Evolutionary conservation across 2,113 vertebrate genomes (phyloP).

Genomic region (Brachypteracias leptosomus): DNA sequence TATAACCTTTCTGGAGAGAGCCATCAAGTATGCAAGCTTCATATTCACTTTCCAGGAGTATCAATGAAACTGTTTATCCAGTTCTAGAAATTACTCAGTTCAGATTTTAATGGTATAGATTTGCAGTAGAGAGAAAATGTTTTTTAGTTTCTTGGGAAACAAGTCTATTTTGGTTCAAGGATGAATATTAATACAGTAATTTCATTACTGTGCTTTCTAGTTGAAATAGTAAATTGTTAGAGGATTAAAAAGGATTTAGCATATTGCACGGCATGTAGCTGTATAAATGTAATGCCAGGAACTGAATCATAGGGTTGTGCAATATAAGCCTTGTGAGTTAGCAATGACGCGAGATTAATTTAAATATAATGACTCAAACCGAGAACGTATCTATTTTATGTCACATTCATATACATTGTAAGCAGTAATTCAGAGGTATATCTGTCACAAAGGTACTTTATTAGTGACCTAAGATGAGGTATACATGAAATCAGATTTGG

Average conservation of each 20-base stretch:
- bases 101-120: background rate
- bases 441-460: background rate
- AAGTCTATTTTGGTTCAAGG: background rate
- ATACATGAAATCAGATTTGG: background rate
- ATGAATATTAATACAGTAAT: slow-evolving; percentile 6
- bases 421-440: background rate
- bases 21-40: background rate
- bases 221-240: slow-evolving; percentile 4
- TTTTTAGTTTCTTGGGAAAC: background rate
- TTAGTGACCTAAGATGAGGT: background rate
- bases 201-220: background rate
- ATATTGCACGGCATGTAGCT: background rate
- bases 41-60: background rate
- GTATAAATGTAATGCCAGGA: background rate
- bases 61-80: background rate
- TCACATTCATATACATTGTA: background rate
- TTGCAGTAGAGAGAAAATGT: background rate
- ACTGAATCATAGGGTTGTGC: background rate
- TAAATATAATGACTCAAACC: background rate
- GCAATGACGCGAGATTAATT: background rate
- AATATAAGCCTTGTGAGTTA: background rate
- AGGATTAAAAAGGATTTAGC: slow-evolving; percentile 35
- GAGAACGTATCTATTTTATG: background rate
- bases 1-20: background rate
- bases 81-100: background rate